Conservation (phyloP, 1,140 invertebrate genomes). For the Colletes latitarsis region DNA sequence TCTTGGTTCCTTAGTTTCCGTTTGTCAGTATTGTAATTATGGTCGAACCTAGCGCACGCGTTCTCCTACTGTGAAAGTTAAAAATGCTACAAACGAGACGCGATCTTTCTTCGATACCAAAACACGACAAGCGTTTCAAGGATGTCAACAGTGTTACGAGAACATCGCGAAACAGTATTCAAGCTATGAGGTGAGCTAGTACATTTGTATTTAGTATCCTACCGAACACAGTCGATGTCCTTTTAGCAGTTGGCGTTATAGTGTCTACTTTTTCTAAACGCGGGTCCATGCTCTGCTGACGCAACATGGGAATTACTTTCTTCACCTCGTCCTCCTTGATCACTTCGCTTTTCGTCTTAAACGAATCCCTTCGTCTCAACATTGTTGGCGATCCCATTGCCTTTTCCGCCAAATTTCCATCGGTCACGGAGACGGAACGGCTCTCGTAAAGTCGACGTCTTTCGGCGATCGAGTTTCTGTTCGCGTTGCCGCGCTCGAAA, state of each 20-base stretch:
- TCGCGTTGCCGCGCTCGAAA: constrained; percentile 82
- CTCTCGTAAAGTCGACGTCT: constrained; percentile 88
- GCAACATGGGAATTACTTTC: constrained; percentile 79
- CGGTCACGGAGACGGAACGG: constrained; percentile 83
- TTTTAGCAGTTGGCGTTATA: constrained; percentile 84
- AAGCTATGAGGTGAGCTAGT: no score
- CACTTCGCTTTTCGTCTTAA: constrained; percentile 82
- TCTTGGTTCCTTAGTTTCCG: no score
- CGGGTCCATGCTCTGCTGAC: constrained; percentile 81
- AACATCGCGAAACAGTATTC: no score
- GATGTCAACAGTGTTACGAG: no score
- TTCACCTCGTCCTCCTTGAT: constrained; percentile 83
- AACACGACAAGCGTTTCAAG: no score
- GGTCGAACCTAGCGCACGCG: no score
- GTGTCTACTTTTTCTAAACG: constrained; percentile 79
- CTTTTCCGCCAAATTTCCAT: constrained; percentile 84
- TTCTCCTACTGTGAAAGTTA: no score
- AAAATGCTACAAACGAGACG: no score
- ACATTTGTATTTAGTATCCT: constrained; percentile 48
- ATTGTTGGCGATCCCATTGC: constrained; percentile 87
- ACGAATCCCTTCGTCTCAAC: constrained; percentile 84
- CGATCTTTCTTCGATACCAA: no score
- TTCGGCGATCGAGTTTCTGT: constrained; percentile 89
- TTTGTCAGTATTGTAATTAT: no score
- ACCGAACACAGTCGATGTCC: constrained; percentile 94